These are phyloP conservation scores for Lagopus muta DNA, from an alignment of 2,113 vertebrate genomes.

Conservation along the genomic window DNA sequence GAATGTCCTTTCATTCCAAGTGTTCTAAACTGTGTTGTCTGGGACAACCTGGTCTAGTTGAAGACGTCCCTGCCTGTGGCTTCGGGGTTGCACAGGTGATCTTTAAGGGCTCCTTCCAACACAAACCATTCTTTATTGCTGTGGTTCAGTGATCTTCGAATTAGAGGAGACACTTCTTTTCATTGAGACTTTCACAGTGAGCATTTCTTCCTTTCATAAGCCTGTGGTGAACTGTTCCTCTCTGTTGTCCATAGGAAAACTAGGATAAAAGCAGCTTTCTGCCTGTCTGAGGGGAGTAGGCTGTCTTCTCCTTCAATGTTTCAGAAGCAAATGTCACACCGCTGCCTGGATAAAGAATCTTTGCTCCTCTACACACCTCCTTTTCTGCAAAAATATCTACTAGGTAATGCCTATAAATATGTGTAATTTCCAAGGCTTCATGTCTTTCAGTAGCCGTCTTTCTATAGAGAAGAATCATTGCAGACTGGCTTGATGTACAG, in stretches of 20 bases:
- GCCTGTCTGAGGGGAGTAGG: too few species aligned
- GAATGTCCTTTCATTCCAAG: background rate
- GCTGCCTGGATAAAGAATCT: background rate
- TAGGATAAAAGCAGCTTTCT: background rate
- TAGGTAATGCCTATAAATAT: background rate
- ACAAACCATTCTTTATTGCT: background rate
- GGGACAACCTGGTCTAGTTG: background rate
- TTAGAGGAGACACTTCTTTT: rapidly evolving
- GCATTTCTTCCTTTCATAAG: background rate
- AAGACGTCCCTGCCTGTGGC: background rate
- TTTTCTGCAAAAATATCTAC: background rate
- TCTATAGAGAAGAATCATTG: background rate
- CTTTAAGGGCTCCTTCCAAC: too few species aligned
- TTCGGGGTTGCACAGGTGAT: too few species aligned
- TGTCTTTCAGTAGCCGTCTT: background rate
- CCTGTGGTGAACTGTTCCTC: background rate
- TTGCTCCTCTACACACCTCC: background rate
- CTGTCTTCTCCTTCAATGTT: background rate
- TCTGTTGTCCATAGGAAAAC: background rate
- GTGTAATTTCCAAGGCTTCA: background rate
- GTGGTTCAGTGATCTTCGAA: background rate
- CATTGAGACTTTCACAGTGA: background rate
- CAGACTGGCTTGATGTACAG: background rate
- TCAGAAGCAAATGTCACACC: background rate
- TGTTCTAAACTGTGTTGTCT: background rate